Evolutionary conservation across 2,888 invertebrate genomes (phyloP).

Genomic region (Coremacera marginata): DNA sequence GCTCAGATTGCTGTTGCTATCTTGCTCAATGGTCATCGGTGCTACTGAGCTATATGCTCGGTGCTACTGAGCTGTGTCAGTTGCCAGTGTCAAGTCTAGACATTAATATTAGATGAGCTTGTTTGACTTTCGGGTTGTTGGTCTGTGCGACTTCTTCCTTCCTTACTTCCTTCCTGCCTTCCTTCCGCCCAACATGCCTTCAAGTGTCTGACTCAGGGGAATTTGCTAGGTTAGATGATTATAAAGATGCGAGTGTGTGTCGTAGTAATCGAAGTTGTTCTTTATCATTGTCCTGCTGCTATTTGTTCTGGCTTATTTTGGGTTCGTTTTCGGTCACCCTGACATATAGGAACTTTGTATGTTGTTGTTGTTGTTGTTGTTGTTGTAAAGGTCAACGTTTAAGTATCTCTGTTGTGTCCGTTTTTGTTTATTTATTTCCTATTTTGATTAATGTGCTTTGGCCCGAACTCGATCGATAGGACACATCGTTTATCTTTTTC

Average conservation of each 20-base stretch:
- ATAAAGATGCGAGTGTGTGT: conserved; percentile 15
- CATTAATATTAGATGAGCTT: conserved; percentile 35
- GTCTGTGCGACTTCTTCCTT: neutral
- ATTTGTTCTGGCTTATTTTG: neutral
- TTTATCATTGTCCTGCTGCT: neutral
- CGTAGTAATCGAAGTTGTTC: neutral
- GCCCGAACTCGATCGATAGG: conserved; percentile 32
- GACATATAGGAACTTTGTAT: neutral
- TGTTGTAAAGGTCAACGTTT: conserved; percentile 26
- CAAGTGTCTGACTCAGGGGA: conserved; percentile 12
- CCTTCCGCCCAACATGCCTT: neutral
- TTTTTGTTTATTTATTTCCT: neutral
- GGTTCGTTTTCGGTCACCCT: neutral
- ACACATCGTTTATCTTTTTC: conserved; percentile 40
- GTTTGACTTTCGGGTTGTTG: conserved; percentile 24
- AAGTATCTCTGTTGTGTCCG: conserved; percentile 6
- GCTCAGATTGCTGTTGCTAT: neutral
- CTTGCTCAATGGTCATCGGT: neutral
- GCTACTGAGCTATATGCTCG: neutral
- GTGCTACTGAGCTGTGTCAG: neutral
- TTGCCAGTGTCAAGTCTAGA: conserved; percentile 26
- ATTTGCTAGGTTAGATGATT: conserved; percentile 7
- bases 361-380: conserved; percentile 19
- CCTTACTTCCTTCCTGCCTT: neutral
- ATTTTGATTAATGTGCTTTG: neutral